These are phyloP conservation scores for Moxostoma hubbsi DNA, from an alignment of 2,797 vertebrate species.

Conservation along the genomic window DNA sequence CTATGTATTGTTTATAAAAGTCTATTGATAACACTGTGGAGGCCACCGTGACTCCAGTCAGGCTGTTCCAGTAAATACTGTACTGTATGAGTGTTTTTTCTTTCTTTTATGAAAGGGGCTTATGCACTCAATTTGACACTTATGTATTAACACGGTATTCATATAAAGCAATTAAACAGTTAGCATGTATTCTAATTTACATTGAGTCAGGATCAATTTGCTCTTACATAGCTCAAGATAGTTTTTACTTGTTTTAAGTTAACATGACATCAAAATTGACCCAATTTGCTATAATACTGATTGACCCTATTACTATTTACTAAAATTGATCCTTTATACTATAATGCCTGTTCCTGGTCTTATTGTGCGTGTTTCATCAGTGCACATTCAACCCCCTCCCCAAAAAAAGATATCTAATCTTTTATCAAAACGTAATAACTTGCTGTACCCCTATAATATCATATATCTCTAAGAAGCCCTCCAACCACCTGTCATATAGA, in stretches of 20 bases:
- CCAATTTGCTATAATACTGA: no score
- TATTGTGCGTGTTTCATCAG: no score
- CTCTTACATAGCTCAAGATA: not conserved
- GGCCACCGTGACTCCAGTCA: conserved; percentile 3
- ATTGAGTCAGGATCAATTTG: not conserved
- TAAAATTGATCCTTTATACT: no score
- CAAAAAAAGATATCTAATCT: no score
- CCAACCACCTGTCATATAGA: no score
- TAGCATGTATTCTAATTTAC: not conserved
- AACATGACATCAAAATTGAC: no score
- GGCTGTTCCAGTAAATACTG: conserved; percentile 24
- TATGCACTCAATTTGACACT: not conserved
- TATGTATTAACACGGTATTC: not conserved
- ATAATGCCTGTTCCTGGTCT: no score
- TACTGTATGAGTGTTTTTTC: conserved; percentile 54
- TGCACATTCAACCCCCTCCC: no score
- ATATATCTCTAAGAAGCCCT: no score
- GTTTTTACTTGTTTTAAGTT: not conserved
- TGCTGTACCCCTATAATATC: no score
- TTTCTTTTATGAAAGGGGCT: not conserved
- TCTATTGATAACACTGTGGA: conserved; percentile 34
- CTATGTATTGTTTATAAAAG: conserved; percentile 47
- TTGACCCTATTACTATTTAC: no score
- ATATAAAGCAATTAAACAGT: not conserved
- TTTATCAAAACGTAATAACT: no score